phyloP scores from a whole-genome alignment of 2,113 vertebrate genomes.

The Hassar affinis region DNA sequence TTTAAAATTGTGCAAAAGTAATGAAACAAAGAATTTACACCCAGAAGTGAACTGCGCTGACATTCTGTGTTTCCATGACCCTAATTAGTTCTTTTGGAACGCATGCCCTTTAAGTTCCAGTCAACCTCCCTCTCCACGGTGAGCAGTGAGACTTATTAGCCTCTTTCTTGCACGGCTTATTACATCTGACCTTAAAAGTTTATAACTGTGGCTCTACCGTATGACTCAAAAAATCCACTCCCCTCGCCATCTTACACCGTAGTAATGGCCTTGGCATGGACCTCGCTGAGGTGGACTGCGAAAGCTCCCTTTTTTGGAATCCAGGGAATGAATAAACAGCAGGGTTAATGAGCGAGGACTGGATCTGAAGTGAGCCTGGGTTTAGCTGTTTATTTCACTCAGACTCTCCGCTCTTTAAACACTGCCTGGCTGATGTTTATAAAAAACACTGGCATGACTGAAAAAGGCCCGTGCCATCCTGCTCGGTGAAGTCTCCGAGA shows the following conservation, averaged over 20 bases:
- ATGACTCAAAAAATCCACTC: conserved; percentile 27
- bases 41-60: neutral
- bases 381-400: conserved; percentile 26
- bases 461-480: conserved; percentile 1
- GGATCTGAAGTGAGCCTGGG: conserved; percentile 1
- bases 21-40: neutral
- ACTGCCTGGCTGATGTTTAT: conserved; percentile 6
- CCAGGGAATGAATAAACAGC: conserved; percentile 28
- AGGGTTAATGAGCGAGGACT: conserved; percentile 2
- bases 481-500: neutral
- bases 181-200: conserved; percentile 23
- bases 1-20: neutral
- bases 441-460: conserved; percentile 24
- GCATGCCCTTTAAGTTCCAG: neutral
- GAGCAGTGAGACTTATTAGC: neutral
- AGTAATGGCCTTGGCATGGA: neutral
- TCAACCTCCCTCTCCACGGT: neutral
- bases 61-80: too few relatives aligned
- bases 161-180: neutral
- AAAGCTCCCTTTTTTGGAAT: conserved; percentile 27
- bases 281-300: neutral
- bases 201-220: neutral
- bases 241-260: neutral
- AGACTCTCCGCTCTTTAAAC: conserved; percentile 35
- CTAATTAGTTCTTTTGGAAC: neutral